Base-by-base conservation (phyloP, 2,797 vertebrate genomes). In the Tapirus indicus region DNA sequence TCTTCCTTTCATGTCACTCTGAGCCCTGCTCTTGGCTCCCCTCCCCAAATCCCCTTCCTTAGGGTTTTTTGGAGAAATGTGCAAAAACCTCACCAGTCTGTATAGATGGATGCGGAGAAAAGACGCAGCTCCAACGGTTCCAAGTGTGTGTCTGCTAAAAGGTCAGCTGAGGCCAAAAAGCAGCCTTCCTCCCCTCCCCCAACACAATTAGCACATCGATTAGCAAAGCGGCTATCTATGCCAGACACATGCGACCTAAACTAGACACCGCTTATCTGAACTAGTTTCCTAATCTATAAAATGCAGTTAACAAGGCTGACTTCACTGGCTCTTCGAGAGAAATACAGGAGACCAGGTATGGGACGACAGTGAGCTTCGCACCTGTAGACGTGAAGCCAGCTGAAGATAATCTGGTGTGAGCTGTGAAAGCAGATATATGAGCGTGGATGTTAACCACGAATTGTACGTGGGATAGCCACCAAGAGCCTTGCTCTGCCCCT, bases 381-480 rank as follows among this genome's bases (percentile, higher is more conserved):
- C 35, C 49, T 7, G 84, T 23, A 2, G 23, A 6, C 5, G 0
- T 2, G 82, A 80, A 56, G 77, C 32, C 0, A 3, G 78, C 49
- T 32, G 58, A 32, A 72, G 14, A 35, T 10, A 18, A 18, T 13
- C 52, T 5, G 64, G 49, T 17, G 74, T 14, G 60, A 23, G 38
- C 87, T 11, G 32, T 14, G 14, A 32, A 54, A 32, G 17, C 23
- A 20, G 74, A 58, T 16, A 10, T 0, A 0, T 3, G 11, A 56
- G 41, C 13, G 3, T 0, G 6, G 64, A 14, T 3, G 32, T 58
- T 3, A 32, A 27, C 60, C 7, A 17, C 1, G 4, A 18, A 6
- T 12, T 38, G 35, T 16, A 16, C 0, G 2, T 5, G 7, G 35
- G 84, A 62, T 3, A 18, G 35, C 80, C 64, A 4, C 0, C 0